phyloP scores from a whole-genome alignment of 2,797 vertebrate species.

The Tadarida brasiliensis region DNA sequence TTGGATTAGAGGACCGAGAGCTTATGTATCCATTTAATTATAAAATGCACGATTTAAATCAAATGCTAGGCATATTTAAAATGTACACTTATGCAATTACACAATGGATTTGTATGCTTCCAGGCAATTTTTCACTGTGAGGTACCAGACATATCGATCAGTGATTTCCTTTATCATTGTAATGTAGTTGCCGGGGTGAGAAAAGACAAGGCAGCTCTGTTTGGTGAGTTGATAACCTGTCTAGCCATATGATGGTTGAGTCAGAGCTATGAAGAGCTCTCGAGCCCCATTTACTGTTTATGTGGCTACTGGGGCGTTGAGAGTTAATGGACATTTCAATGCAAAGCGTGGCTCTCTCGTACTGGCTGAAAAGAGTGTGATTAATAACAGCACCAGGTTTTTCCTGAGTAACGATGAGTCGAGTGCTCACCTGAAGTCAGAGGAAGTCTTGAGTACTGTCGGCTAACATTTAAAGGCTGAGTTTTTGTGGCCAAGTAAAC shows the following conservation, averaged over 20 bases:
- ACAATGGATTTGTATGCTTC: conserved; percentile 16
- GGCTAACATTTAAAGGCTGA: not conserved
- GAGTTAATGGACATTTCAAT: not conserved
- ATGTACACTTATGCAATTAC: conserved; percentile 55
- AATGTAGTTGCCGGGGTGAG: not conserved
- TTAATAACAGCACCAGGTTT: not conserved
- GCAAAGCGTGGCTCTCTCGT: not conserved
- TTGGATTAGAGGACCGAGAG: conserved; percentile 62
- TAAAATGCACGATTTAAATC: conserved; percentile 66
- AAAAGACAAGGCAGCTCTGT: conserved; percentile 9
- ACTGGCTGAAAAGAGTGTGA: conserved; percentile 18
- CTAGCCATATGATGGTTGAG: not conserved
- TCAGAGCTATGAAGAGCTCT: conserved; percentile 14
- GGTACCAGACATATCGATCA: conserved; percentile 46
- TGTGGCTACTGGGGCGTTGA: not conserved
- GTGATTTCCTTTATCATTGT: conserved; percentile 65
- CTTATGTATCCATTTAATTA: conserved; percentile 78
- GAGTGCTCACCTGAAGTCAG: not conserved
- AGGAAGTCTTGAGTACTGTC: not conserved
- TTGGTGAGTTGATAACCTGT: conserved; percentile 30
- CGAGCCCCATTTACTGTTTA: not conserved
- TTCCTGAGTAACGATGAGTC: not conserved
- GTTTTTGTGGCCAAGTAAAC: conserved; percentile 26
- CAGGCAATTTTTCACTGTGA: conserved; percentile 53
- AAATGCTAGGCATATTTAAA: conserved; percentile 55